Evolutionary conservation across 2,888 invertebrate species (phyloP).

Genomic region (Sphaerophoria rueppellii): DNA sequence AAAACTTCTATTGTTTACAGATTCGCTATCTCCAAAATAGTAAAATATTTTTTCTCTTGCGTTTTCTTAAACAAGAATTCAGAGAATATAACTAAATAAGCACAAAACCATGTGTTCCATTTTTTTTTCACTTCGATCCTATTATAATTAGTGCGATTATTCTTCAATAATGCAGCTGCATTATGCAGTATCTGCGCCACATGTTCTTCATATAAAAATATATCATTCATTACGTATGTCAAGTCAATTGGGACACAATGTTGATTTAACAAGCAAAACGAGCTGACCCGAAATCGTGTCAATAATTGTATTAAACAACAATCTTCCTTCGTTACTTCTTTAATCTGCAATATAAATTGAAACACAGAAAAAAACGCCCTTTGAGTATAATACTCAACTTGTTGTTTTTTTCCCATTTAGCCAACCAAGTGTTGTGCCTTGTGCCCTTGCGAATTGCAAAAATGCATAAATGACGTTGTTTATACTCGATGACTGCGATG

Average conservation of each 20-base stretch:
- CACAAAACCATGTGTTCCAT: too few species aligned
- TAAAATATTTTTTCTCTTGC: too few species aligned
- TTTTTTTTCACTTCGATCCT: too few species aligned
- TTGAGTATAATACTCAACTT: conserved; percentile 32
- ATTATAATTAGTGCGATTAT: too few species aligned
- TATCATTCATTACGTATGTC: neutral
- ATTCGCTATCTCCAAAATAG: too few species aligned
- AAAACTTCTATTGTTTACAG: too few species aligned
- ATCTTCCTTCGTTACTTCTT: neutral
- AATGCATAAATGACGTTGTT: neutral
- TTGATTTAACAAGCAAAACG: neutral
- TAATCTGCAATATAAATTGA: neutral
- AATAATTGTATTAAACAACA: neutral
- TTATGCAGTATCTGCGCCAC: too few species aligned
- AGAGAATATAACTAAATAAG: too few species aligned
- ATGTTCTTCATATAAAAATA: neutral
- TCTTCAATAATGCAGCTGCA: too few species aligned
- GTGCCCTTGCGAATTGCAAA: neutral
- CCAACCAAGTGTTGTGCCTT: neutral
- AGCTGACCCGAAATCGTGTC: conserved; percentile 11
- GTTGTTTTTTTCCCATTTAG: conserved; percentile 15
- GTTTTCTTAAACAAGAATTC: too few species aligned
- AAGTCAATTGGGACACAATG: neutral
- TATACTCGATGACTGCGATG: neutral
- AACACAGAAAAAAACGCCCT: conserved; percentile 5